Evolutionary conservation across 2,888 invertebrate species (phyloP).

Genomic region (Volucella inflata): DNA sequence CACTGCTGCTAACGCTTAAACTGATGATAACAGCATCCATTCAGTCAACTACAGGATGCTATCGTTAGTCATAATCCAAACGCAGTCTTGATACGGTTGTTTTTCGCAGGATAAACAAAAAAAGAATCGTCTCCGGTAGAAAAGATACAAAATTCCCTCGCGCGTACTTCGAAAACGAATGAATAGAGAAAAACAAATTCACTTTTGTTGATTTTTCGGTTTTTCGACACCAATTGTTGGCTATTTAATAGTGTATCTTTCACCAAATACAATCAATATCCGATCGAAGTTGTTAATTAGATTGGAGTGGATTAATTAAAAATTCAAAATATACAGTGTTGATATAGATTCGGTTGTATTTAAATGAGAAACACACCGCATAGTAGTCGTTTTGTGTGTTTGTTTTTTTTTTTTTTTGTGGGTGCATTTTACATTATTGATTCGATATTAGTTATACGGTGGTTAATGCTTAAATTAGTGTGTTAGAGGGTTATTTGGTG

Average conservation of each 20-base stretch:
- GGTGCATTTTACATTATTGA: constrained; percentile 48
- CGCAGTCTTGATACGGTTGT: constrained; percentile 48
- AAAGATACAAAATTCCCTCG: background rate
- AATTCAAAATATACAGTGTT: constrained; percentile 6
- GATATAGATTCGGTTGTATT: constrained; percentile 30
- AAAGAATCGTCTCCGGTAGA: background rate
- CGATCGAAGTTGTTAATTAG: constrained; percentile 32
- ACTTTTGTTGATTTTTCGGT: too few species aligned
- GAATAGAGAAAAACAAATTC: too few species aligned
- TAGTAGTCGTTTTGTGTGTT: background rate
- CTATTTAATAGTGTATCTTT: background rate
- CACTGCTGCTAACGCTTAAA: constrained; percentile 26
- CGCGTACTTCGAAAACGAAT: background rate
- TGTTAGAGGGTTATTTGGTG: constrained; percentile 31
- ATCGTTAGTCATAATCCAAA: constrained; percentile 58
- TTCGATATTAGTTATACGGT: constrained; percentile 37
- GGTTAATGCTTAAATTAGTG: constrained; percentile 41
- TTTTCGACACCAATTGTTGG: background rate
- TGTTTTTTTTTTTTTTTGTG: constrained; percentile 8
- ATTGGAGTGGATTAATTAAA: constrained; percentile 53
- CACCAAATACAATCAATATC: constrained; percentile 14
- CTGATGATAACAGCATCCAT: constrained; percentile 71
- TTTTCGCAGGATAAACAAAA: constrained; percentile 1
- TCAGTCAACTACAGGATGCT: constrained; percentile 47
- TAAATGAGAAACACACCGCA: background rate